Evolutionary conservation across 2,113 vertebrate species (phyloP), one percentile per base, ranked within the genome.

Genomic region (Acrocephalus kingi): DNA sequence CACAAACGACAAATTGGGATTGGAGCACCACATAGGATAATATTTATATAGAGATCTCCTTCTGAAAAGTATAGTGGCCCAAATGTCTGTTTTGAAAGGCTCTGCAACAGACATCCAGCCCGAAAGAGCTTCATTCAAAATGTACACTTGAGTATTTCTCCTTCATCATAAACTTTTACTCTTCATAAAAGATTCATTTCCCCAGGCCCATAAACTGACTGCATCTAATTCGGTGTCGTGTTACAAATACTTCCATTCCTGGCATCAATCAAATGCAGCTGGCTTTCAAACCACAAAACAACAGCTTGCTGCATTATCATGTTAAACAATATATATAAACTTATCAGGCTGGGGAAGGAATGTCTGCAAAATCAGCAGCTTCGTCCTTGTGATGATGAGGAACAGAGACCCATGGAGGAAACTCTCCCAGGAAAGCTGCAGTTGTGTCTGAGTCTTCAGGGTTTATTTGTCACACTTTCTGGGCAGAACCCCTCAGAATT

Each of bases 101-200:
- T 79, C 37, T 78, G 43, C 33, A 79, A 28, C 46, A 75, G 6
- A 3, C 54, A 83, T 82, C 66, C 31, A 6, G 12, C 51, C 83
- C 94, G 80, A 90, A 86, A 54, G 25, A 71, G 22, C 87, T 96
- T 72, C 83, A 96, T 90, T 94, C 94, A 92, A 95, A 92, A 87
- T 94, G 55, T n/a, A 33, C 23, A 16, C 19, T 83, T 85, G 72
- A 87, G 77, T 49, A 74, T 88, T 96, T 87, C 69, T 90, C 82
- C 76, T 96, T 94, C 94, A 95, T 96, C 97, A 94, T 86, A 84
- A 97, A 97, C 90, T 97, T 98, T 98, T 97, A 97, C 96, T 98
- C 97, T 96, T 97, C 97, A 96, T 97, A 94, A 98, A 98, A 97
- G 83, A 97, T 97, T 97, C 94, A 96, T 97, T 98, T 97, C 94